These are phyloP conservation scores for Proales similis DNA, from an alignment of 1,140 invertebrate genomes.

Conservation along the genomic window DNA sequence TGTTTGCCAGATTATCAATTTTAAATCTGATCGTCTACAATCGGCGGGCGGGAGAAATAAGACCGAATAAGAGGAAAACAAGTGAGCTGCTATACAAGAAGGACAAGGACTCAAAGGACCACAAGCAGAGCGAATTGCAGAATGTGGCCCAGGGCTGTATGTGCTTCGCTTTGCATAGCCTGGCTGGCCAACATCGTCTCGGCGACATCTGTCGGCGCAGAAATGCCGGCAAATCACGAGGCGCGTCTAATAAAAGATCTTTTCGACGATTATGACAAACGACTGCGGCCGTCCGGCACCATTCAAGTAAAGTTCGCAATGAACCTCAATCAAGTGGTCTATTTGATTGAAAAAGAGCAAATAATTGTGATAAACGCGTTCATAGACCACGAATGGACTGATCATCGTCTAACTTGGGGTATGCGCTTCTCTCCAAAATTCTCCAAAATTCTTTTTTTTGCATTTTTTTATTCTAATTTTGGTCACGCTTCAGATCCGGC, in stretches of 20 bases:
- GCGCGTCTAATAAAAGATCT: conserved; percentile 6
- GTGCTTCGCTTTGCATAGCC: too few relatives aligned
- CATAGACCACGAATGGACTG: conserved; percentile 38
- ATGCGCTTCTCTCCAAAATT: not conserved
- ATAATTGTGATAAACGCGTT: conserved; percentile 37
- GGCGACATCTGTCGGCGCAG: too few relatives aligned
- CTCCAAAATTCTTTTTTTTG: not conserved
- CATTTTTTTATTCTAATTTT: not conserved
- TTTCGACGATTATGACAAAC: conserved; percentile 32
- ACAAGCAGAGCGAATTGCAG: too few relatives aligned
- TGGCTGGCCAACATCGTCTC: too few relatives aligned
- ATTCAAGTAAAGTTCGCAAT: conserved; percentile 21
- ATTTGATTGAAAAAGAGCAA: conserved; percentile 38
- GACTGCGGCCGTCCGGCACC: conserved; percentile 24
- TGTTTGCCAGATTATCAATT: too few relatives aligned
- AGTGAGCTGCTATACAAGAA: too few relatives aligned
- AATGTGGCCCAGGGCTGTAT: too few relatives aligned
- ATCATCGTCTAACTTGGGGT: conserved; percentile 27
- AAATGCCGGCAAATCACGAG: too few relatives aligned
- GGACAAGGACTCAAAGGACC: too few relatives aligned
- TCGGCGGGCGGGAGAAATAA: too few relatives aligned
- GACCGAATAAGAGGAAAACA: too few relatives aligned
- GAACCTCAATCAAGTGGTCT: conserved; percentile 36
- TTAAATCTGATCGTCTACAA: too few relatives aligned
- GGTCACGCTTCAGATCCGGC: conserved; percentile 1